Base-by-base conservation (phyloP, 2,113 vertebrate species). In the Eleginops maclovinus region DNA sequence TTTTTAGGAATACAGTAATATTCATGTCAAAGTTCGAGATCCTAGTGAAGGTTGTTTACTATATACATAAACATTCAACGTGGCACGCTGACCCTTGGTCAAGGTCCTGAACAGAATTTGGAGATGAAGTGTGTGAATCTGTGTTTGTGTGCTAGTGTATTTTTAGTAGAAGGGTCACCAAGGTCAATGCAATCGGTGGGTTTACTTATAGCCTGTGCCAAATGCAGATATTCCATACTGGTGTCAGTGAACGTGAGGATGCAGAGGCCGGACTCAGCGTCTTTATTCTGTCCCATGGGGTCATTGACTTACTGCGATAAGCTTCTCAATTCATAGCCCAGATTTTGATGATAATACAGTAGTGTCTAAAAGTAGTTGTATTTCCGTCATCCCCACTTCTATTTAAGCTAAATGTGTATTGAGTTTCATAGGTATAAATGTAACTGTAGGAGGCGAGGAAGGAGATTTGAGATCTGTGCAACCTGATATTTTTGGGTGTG, bases 341-440 rank as follows among this genome's bases (percentile, higher is more conserved):
- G 58, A 69, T 65, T 40, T 55, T 59, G 31, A 81, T 58, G 46
- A 81, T 58, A 16, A 59, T 44, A 8, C 19, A 3, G 15, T 31
- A 31, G 53, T 58, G 16, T 17, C 36, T 36, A 40, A 14, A 53
- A 63, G 53, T 46, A 70, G 70, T 78, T 72, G 72, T 79, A 72
- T 85, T 64, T 84, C 65, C 79, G 60, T 87, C 67, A 50, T 46
- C 76, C 63, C 50, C 67, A 56, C 75, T 81, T 86, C 88, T 72
- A 87, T 31, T 78, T 43, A 71, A 1, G 19, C 72, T 76, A 63
- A 36, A 44, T 53, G 26, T 70, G 65, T 83, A 79, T 89, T 64
- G 44, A 59, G 54, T 91, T 85, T 87, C 80, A 87, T 74, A 4
- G 53, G 56, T n/a, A 15, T 19, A 59, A 76, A 69, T 79, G 86